Conservation (phyloP, 1,140 invertebrate genomes). For the Panagrolaimus sp. region DNA sequence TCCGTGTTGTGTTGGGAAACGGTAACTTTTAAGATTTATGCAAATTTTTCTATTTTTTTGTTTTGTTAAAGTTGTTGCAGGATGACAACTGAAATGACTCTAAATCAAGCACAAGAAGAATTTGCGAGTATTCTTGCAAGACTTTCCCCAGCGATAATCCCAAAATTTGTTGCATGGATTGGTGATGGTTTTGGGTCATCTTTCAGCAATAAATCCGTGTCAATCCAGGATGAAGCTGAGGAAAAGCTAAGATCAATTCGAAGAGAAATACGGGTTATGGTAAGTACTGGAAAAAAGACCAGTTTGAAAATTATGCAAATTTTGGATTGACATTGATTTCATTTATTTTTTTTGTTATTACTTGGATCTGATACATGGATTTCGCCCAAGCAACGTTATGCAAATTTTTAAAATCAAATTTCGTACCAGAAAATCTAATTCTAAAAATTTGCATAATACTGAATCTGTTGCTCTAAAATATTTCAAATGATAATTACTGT, state of each 20-base stretch:
- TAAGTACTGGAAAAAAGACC: too few relatives aligned
- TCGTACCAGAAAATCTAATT: too few relatives aligned
- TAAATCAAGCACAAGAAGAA: slow-evolving; percentile 6
- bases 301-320: background rate
- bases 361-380: too few relatives aligned
- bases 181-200: slow-evolving; percentile 4
- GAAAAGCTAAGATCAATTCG: slow-evolving; percentile 7
- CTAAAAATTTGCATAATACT: too few relatives aligned
- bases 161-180: slow-evolving; percentile 5
- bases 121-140: background rate
- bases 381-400: too few relatives aligned
- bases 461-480: too few relatives aligned
- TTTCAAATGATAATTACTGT: too few relatives aligned
- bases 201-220: background rate
- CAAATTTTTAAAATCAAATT: too few relatives aligned
- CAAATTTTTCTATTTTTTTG: too few relatives aligned
- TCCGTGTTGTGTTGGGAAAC: too few relatives aligned
- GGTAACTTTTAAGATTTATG: too few relatives aligned
- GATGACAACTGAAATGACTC: slow-evolving; percentile 12
- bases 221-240: background rate
- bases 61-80: background rate
- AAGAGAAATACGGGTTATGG: slow-evolving; percentile 10
- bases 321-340: background rate
- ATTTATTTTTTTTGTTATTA: too few relatives aligned
- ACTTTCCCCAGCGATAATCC: background rate